Base-by-base conservation (phyloP, 2,113 vertebrate species). In the Rhinoderma darwinii region DNA sequence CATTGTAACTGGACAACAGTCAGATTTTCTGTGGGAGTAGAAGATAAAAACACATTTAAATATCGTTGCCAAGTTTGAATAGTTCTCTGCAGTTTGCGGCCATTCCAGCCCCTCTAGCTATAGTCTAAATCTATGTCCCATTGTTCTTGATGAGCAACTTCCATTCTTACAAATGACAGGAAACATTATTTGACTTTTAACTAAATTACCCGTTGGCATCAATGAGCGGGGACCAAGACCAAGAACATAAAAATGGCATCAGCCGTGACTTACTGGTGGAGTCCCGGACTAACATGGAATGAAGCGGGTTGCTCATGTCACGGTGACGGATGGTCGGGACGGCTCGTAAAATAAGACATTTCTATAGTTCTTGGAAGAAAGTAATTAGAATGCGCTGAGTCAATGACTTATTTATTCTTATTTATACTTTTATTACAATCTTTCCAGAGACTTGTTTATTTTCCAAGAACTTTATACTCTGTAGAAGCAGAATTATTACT, bases 1-100 rank as follows among this genome's bases (percentile, higher is more conserved):
- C 84, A 43, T 17, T 77, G 76, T 79, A 54, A 70, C 76, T 86
- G 84, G 84, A 72, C 32, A 12, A 7, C 27, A 41, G 35, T 86
- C 76, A 86, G 76, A 17, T 86, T 68, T 68, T 85, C 56, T 43
- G 76, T 18, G 44, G 76, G 84, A 80, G 76, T 44, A 86, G 61
- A 72, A 86, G 84, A 80, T 86, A 73, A 76, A 86, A 77, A 85
- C 76, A 54, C 27, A 80, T 86, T 56, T 68, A 4, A 35, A 56
- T 11, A 56, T 14, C 43, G 20, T 8, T 20, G 84, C 84, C 84
- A 86, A 43, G n/a, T 39, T 18, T 30, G 17, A 82, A 66, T 82
- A 63, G 39, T 44, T 44, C 59, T 0, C n/a, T n/a, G 25, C 51
- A 39, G 32, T 39, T 41, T 20, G 39, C 27, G 51, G 35, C 22